Evolutionary conservation across 2,797 vertebrate species (phyloP).

Genomic region (Tympanoctomys barrerae): DNA sequence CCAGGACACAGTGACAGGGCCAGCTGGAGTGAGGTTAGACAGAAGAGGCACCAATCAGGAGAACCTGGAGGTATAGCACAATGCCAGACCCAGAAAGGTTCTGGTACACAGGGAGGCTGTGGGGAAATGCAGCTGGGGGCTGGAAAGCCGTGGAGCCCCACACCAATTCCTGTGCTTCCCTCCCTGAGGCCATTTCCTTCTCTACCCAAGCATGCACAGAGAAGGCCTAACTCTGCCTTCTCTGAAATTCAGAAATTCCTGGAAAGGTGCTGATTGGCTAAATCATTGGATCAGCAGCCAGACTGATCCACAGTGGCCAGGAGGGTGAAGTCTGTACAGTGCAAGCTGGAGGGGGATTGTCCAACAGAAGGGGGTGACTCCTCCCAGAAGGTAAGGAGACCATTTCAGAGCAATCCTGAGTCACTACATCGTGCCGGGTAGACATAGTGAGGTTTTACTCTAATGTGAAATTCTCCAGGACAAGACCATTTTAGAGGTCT

Average conservation of each 20-base stretch:
- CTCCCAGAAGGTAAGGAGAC: background rate
- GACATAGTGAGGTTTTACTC: background rate
- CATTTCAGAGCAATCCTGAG: background rate
- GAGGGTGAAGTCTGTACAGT: background rate
- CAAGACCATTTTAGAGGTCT: background rate
- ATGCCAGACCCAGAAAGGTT: background rate
- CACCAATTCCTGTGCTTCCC: background rate
- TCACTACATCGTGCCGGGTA: background rate
- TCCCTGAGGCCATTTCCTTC: background rate
- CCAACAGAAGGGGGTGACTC: background rate
- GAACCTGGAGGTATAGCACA: background rate
- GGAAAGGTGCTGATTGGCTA: background rate
- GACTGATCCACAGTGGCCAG: background rate
- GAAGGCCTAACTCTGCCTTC: background rate
- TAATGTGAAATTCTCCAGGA: background rate
- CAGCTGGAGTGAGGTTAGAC: background rate
- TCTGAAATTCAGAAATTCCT: background rate
- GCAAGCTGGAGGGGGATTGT: background rate
- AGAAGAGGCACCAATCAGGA: background rate
- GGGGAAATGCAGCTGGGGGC: background rate
- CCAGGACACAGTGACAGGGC: background rate
- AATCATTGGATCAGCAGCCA: background rate
- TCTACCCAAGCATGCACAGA: background rate
- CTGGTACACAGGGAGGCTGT: background rate
- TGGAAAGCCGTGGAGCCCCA: too few species aligned